These are phyloP conservation scores for Capricornis sumatraensis DNA, from an alignment of 2,113 vertebrate species.

Conservation along the genomic window DNA sequence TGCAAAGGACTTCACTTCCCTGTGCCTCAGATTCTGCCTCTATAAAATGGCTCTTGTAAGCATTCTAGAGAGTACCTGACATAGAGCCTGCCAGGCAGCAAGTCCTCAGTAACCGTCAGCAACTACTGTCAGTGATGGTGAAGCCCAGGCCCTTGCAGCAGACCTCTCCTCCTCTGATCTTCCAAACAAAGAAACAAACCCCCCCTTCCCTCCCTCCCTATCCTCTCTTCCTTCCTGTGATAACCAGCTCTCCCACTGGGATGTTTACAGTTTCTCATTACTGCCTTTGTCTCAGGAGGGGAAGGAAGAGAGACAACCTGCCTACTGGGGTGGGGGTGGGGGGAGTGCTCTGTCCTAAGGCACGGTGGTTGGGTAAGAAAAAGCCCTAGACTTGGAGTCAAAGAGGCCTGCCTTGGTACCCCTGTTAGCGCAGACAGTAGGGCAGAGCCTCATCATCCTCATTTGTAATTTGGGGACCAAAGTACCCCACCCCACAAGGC, in stretches of 20 bases:
- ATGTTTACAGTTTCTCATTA: slow-evolving; percentile 36
- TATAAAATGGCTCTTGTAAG: background rate
- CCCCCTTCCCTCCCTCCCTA: background rate
- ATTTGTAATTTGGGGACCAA: background rate
- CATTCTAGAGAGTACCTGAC: background rate
- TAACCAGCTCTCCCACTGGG: background rate
- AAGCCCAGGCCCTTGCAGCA: background rate
- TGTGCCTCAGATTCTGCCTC: background rate
- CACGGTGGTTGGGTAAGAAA: background rate
- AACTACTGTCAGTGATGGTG: rapidly evolving
- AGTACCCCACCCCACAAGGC: background rate
- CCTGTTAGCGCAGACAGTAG: background rate
- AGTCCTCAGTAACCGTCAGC: background rate
- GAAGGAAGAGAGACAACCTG: slow-evolving; percentile 31
- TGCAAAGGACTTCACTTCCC: background rate
- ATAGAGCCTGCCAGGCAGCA: background rate
- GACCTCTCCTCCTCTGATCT: background rate
- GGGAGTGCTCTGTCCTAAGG: background rate
- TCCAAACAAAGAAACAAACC: slow-evolving; percentile 22
- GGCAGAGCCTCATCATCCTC: background rate
- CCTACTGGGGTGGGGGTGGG: background rate
- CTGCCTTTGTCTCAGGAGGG: slow-evolving; percentile 72
- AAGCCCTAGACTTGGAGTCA: background rate
- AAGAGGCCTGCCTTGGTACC: background rate
- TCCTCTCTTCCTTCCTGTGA: slow-evolving; percentile 53